Evolutionary conservation across 2,113 vertebrate genomes (phyloP).

Genomic region (Athene noctua): DNA sequence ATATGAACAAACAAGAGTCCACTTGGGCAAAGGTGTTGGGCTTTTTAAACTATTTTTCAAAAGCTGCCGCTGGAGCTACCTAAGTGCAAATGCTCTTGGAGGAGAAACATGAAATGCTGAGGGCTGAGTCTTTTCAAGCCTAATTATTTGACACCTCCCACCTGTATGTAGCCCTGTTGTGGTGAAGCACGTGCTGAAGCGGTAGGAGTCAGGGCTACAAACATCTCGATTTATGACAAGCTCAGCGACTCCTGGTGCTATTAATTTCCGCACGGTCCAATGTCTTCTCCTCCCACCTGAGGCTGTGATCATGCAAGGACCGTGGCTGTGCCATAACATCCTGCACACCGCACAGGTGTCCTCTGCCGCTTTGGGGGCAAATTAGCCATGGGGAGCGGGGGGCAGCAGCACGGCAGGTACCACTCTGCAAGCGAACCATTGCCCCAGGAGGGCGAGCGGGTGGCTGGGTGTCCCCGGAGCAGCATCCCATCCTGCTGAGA

Average conservation of each 20-base stretch:
- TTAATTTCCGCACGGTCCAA: fast-evolving
- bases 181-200: background rate
- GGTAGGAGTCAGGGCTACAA: background rate
- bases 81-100: background rate
- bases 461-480: background rate
- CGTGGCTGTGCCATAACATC: fast-evolving
- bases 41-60: background rate
- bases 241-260: background rate
- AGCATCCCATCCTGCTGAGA: background rate
- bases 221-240: fast-evolving
- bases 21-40: background rate
- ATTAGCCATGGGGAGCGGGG: fast-evolving
- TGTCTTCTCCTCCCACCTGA: background rate
- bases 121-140: background rate
- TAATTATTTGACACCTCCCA: fast-evolving
- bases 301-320: fast-evolving
- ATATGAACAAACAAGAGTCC: background rate
- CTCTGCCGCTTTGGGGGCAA: fast-evolving
- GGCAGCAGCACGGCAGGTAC: background rate
- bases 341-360: fast-evolving
- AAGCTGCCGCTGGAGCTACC: background rate
- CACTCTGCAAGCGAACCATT: fast-evolving
- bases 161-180: background rate
- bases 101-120: background rate
- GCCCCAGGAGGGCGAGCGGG: fast-evolving